Evolutionary conservation across 2,797 vertebrate genomes (phyloP), one percentile per base, ranked within the genome.

Genomic region (Leptodactylus fallax): DNA sequence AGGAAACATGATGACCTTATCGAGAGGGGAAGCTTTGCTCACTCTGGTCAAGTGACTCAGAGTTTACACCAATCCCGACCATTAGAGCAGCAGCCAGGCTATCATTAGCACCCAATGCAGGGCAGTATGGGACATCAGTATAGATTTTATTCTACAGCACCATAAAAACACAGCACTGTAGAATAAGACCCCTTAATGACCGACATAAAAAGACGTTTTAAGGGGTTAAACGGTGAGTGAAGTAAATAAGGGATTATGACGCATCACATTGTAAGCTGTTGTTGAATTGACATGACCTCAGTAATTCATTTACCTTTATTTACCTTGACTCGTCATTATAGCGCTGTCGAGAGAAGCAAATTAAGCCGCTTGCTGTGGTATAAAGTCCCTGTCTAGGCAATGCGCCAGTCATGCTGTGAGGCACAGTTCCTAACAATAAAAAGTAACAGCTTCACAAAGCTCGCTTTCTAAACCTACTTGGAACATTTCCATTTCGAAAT

Each of bases 401-500:
- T 85, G 51, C 80, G 88, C 88, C 88, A 89, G 88, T 86, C 88
- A 86, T 89, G 88, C 79, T 86, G 88, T 79, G 88, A 86, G 84
- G 88, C 79, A 79, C 80, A 60, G 88, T 79, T 86, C 76, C 79
- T 83, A 79, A 89, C 85, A 89, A 89, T 86, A 81, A 89, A 89
- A 86, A 27, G 51, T 86, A 86, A 89, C 88, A 83, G 88, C 88
- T 81, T 78, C 45, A 78, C 83, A 83, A 83, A 79, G 85, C 79
- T 81, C 17, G 72, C 84, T 79, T 83, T 89, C 85, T 88, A 91
- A 89, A 1, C 0, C 9, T 89, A 81, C 91, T 91, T 93, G 91
- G 92, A 94, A 92, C 87, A 79, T 4, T 80, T 88, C 89, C 87
- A 89, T 83, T 91, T 90, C 45, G 87, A 89, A 91, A n/a, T 72